Conservation (phyloP, 2,888 invertebrate genomes). For the Drymonia ruficornis region DNA sequence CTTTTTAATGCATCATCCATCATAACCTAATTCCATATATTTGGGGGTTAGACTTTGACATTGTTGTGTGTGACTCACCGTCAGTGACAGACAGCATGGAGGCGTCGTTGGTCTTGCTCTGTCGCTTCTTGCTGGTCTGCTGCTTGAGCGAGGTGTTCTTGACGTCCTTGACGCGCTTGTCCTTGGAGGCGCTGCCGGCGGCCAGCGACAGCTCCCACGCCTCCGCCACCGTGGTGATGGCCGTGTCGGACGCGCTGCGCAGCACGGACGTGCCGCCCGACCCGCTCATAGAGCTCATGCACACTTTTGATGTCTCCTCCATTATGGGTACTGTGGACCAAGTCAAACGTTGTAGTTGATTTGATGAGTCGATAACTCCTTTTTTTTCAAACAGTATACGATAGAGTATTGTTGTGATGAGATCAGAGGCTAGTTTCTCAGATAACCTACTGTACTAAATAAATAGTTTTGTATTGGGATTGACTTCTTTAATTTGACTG, state of each 20-base stretch:
- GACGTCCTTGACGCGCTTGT: conserved; percentile 94
- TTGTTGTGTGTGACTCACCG: conserved; percentile 49
- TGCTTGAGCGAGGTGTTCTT: conserved; percentile 86
- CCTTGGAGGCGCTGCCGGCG: conserved; percentile 94
- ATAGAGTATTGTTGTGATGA: too few species aligned
- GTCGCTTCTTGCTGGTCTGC: conserved; percentile 68
- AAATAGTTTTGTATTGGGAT: too few species aligned
- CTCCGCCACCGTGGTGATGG: conserved; percentile 93
- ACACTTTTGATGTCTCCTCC: conserved; percentile 57
- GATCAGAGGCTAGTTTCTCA: too few species aligned
- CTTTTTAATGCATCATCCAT: too few species aligned
- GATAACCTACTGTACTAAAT: too few species aligned
- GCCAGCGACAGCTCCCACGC: conserved; percentile 92
- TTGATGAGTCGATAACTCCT: background rate
- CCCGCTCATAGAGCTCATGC: conserved; percentile 36
- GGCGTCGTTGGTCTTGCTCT: conserved; percentile 51
- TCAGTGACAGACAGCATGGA: conserved; percentile 57
- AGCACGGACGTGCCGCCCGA: conserved; percentile 83
- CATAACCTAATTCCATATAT: too few species aligned
- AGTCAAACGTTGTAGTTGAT: background rate
- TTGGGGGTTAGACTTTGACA: too few species aligned
- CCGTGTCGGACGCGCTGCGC: conserved; percentile 88
- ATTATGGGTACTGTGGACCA: conserved; percentile 58
- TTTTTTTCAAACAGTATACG: too few species aligned
- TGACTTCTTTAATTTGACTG: too few species aligned